These are phyloP conservation scores for Scleropages formosus DNA, from an alignment of 2,797 vertebrate species.

Conservation along the genomic window DNA sequence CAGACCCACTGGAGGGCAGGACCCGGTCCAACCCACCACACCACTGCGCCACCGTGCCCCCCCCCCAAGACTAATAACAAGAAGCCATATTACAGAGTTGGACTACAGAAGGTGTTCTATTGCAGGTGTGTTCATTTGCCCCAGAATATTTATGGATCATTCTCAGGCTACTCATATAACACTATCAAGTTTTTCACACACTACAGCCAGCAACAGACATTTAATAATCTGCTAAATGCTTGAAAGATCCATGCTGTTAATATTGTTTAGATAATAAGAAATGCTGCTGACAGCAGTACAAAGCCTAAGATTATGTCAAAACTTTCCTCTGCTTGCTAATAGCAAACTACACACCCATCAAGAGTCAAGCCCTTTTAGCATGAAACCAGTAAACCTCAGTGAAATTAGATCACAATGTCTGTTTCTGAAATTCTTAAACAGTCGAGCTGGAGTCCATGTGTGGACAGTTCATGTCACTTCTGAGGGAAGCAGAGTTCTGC, in stretches of 20 bases:
- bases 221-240: background rate
- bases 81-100: too few relatives aligned
- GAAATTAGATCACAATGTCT: background rate
- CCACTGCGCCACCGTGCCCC: too few relatives aligned
- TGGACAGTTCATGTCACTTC: background rate
- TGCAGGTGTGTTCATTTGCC: background rate
- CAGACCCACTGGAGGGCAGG: too few relatives aligned
- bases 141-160: background rate
- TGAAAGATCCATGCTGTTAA: background rate
- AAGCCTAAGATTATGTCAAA: background rate
- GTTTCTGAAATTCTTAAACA: background rate
- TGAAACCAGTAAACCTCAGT: background rate
- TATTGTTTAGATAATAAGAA: slow-evolving; percentile 3
- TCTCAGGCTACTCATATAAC: slow-evolving; percentile 1
- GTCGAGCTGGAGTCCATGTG: too few relatives aligned
- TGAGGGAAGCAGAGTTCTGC: background rate
- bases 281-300: background rate
- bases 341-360: background rate
- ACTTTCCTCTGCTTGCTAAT: background rate
- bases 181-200: background rate
- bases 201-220: background rate
- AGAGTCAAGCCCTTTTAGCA: background rate
- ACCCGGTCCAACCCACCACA: too few relatives aligned
- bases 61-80: too few relatives aligned
- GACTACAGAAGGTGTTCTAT: too few relatives aligned